Base-by-base conservation (phyloP, 2,113 vertebrate species). In the Chauna torquata region DNA sequence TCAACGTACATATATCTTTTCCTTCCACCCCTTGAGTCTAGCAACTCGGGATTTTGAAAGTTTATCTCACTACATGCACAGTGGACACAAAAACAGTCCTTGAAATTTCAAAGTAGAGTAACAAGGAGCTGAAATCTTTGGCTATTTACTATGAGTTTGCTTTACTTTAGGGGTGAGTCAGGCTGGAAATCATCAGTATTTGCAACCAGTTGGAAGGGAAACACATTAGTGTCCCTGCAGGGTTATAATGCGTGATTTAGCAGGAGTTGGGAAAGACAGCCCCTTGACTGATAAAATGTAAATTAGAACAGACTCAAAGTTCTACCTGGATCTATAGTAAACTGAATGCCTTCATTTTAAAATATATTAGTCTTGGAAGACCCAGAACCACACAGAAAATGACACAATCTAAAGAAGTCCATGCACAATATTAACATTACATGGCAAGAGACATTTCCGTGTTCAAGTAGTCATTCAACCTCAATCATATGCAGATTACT, bases 401-500 rank as follows among this genome's bases (percentile, higher is more conserved):
- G 65, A 93, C 52, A n/a, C 91, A 64, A 90, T 79, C 94, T 97
- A 96, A 75, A 96, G 89, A 25, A 92, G 66, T 77, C 94, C 94
- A 97, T 97, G 86, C 86, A 97, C 40, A 96, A 49, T 76, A 95
- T 97, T 95, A 96, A 92, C 18, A 16, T 95, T 88, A 95, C 69
- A 97, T 9, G 88, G 90, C 76, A 97, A 97, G 19, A 80, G 30
- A 97, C 88, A 96, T 89, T 90, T 78, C 30, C 36, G 86, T 82
- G 91, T 94, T 95, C 94, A 91, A 82, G 83, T 42, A 59, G 78
- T 91, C 70, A 95, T 85, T 97, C 90, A 84, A 91, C 38, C 94
- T 97, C 88, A 95, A 81, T 96, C 97, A 97, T 97, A 97, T 97
- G 95, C 95, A 98, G 93, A 97, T 97, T 97, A 97, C 96, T 98